These are phyloP conservation scores for Erebia ligea DNA, from an alignment of 2,888 invertebrate genomes.

Conservation along the genomic window DNA sequence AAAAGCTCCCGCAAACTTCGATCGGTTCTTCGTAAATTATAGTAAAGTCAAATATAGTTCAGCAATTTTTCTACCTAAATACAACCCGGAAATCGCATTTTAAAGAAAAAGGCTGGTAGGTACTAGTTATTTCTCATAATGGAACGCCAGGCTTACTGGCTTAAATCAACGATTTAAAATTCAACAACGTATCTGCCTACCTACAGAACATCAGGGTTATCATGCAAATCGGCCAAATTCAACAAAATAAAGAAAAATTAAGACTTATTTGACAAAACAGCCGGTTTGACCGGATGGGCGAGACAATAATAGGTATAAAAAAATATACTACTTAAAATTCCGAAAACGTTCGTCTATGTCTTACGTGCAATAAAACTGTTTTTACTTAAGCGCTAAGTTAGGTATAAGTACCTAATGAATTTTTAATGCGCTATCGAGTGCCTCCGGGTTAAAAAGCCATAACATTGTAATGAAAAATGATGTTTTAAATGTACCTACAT, in stretches of 20 bases:
- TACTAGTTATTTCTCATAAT: no score
- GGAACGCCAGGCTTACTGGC: slow-evolving; percentile 4
- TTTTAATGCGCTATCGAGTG: slow-evolving; percentile 27
- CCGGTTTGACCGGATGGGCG: slow-evolving; percentile 17
- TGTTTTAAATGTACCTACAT: no score
- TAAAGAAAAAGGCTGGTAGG: no score
- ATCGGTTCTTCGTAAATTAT: no score
- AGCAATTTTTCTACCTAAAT: no score
- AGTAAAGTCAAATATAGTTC: no score
- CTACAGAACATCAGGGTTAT: slow-evolving; percentile 7
- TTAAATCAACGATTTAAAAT: slow-evolving; percentile 17
- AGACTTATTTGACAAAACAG: slow-evolving; percentile 18
- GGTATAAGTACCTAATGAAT: slow-evolving; percentile 16
- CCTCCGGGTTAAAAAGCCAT: slow-evolving; percentile 8
- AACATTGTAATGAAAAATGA: background rate
- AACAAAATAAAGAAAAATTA: slow-evolving; percentile 16
- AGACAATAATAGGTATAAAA: slow-evolving; percentile 1
- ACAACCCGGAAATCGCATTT: no score
- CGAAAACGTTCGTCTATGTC: slow-evolving; percentile 1
- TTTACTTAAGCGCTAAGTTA: slow-evolving; percentile 26
- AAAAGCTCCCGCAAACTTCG: no score
- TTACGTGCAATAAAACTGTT: slow-evolving; percentile 15
- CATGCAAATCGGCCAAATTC: slow-evolving; percentile 9
- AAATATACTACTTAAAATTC: slow-evolving; percentile 12
- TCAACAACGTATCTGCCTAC: background rate